Evolutionary conservation across 2,888 invertebrate species (phyloP).

Genomic region (Syritta pipiens): DNA sequence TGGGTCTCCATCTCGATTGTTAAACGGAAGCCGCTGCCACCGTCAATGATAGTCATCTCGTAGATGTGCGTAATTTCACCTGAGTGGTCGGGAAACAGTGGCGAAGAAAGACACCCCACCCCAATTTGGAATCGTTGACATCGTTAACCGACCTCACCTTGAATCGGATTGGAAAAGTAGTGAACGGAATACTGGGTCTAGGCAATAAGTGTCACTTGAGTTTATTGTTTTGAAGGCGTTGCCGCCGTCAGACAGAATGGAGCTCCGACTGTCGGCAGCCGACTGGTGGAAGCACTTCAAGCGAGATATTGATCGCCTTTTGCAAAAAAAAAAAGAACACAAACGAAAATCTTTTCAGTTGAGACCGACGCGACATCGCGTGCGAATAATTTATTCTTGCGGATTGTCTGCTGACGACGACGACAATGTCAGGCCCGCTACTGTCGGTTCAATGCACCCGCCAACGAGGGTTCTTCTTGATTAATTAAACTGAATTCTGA

Average conservation of each 20-base stretch:
- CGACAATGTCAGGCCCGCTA: constrained; percentile 8
- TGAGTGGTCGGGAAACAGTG: background rate
- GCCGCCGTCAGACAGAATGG: constrained; percentile 38
- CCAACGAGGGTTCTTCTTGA: constrained; percentile 51
- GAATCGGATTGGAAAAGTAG: constrained; percentile 34
- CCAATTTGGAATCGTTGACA: constrained; percentile 57
- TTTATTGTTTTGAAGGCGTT: constrained; percentile 37
- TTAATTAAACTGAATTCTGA: constrained; percentile 56
- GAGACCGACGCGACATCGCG: constrained; percentile 49
- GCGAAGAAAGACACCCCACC: background rate
- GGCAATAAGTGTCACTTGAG: constrained; percentile 54
- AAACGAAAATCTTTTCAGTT: constrained; percentile 32
- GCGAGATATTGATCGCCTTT: constrained; percentile 58
- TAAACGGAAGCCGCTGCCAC: constrained; percentile 33
- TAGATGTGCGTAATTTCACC: background rate
- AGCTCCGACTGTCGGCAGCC: constrained; percentile 36
- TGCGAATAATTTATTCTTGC: constrained; percentile 62
- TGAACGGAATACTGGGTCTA: constrained; percentile 48
- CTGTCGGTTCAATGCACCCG: constrained; percentile 50
- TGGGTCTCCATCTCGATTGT: background rate
- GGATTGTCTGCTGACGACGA: constrained; percentile 36
- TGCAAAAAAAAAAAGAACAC: constrained; percentile 5
- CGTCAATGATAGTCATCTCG: constrained; percentile 1
- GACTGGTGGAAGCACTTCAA: constrained; percentile 65
- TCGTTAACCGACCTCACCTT: constrained; percentile 56